These are phyloP conservation scores for Pardalotus punctatus DNA, from an alignment of 2,113 vertebrate species.

Conservation along the genomic window DNA sequence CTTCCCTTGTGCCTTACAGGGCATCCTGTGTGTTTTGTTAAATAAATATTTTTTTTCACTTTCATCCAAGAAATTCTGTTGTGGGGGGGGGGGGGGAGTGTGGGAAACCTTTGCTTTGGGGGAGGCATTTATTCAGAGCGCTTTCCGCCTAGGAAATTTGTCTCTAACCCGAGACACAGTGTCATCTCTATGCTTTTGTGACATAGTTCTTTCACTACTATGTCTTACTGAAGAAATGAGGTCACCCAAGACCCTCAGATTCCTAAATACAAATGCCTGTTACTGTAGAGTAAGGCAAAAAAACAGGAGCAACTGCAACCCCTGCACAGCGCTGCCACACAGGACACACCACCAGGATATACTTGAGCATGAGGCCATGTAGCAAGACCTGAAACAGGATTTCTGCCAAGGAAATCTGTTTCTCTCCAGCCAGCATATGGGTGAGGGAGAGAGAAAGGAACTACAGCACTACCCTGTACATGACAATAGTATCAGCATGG, in stretches of 20 bases:
- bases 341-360: not conserved
- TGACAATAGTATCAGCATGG: not conserved
- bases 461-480: not conserved
- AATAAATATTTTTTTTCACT: no score
- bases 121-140: no score
- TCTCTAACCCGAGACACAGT: no score
- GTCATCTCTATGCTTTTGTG: not conserved
- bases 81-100: no score
- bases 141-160: no score
- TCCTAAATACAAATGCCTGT: not conserved
- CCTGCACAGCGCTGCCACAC: not conserved
- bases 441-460: not conserved
- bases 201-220: not conserved
- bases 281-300: not conserved
- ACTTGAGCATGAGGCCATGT: fast-evolving
- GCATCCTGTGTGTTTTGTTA: no score
- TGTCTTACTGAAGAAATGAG: not conserved
- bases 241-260: not conserved
- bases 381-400: not conserved
- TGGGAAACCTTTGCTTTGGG: no score
- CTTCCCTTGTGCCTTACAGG: no score
- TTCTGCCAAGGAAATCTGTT: not conserved
- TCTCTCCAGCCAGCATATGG: not conserved
- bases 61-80: no score
- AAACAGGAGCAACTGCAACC: not conserved